Evolutionary conservation across 2,113 vertebrate species (phyloP).

Genomic region (Thamnophis sirtalis): DNA sequence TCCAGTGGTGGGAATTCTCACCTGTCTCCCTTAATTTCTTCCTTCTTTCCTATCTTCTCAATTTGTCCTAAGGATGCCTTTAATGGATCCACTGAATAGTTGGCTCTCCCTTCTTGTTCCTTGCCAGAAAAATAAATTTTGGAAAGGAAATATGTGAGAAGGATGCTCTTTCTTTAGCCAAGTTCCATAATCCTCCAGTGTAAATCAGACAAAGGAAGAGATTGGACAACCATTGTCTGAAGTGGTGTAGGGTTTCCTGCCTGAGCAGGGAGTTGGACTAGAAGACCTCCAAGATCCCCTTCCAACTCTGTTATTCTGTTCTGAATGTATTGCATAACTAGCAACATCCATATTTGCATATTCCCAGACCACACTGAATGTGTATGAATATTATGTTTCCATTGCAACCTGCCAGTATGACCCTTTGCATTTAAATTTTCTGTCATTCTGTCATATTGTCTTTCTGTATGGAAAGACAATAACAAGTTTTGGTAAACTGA

Average conservation of each 20-base stretch:
- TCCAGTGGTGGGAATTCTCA: background rate
- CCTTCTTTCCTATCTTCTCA: background rate
- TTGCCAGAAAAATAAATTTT: background rate
- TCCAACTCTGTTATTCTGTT: background rate
- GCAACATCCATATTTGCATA: too few relatives aligned
- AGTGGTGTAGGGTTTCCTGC: background rate
- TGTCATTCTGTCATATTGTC: too few relatives aligned
- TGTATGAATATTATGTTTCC: background rate
- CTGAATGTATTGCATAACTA: background rate
- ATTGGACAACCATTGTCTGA: background rate
- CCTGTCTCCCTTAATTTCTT: background rate
- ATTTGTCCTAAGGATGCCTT: background rate
- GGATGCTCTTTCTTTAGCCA: background rate
- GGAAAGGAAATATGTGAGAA: background rate
- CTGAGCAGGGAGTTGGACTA: background rate
- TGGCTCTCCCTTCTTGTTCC: background rate
- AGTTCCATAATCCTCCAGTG: background rate
- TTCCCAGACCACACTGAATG: background rate
- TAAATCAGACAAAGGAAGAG: background rate
- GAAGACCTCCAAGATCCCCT: background rate
- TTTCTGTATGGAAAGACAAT: background rate
- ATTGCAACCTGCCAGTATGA: background rate
- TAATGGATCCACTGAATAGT: background rate
- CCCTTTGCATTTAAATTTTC: background rate
- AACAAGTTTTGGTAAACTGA: background rate